Percentiles rank a stretch among this genome's conserved stretches.
phyloP scores from a whole-genome alignment of 2,113 vertebrate genomes.

The Thomomys bottae region DNA sequence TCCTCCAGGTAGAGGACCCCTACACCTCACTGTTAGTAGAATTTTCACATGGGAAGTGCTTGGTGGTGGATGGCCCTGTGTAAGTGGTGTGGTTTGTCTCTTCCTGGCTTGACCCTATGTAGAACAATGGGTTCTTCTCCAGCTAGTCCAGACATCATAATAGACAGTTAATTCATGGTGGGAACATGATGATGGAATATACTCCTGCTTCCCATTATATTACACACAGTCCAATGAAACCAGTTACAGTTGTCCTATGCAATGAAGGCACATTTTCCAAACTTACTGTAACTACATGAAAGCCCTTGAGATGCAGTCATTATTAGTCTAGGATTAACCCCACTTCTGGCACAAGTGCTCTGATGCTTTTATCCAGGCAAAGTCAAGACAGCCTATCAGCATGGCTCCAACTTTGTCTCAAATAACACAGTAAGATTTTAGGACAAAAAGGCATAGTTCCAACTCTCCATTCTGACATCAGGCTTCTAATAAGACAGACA shows the following conservation, averaged over 20 bases:
- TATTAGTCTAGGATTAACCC: constrained; percentile 32
- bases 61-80: too few species aligned
- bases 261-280: constrained; percentile 9
- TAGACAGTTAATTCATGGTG: not conserved
- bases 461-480: not conserved
- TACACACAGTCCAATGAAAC: constrained; percentile 30
- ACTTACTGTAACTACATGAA: constrained; percentile 43
- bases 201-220: not conserved
- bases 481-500: not conserved
- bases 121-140: not conserved
- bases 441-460: not conserved
- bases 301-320: not conserved
- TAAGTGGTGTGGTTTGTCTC: not conserved
- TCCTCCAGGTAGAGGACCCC: not conserved
- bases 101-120: not conserved
- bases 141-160: not conserved
- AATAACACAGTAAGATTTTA: not conserved
- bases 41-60: not conserved
- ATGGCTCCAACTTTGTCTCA: too few species aligned
- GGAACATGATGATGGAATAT: not conserved
- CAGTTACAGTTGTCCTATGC: constrained; percentile 29
- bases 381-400: not conserved
- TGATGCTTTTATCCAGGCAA: constrained; percentile 20
- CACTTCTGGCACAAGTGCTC: constrained; percentile 2
- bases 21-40: not conserved